A percentile compares a stretch with the other conserved stretches of the same genome.
Evolutionary conservation across 2,888 invertebrate species (phyloP).

Genomic region (Emmelina monodactyla): DNA sequence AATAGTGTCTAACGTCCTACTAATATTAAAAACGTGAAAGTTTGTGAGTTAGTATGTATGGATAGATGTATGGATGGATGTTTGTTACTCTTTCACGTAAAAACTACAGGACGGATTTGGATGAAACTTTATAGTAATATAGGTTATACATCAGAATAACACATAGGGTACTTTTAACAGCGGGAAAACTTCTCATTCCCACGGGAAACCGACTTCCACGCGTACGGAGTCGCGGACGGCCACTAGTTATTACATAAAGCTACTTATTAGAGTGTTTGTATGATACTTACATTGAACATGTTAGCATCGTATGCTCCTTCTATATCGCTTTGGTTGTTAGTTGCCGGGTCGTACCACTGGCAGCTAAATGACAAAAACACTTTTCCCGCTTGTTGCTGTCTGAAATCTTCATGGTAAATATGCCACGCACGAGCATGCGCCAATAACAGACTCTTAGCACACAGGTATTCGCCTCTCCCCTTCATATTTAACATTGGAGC

Average conservation of each 20-base stretch:
- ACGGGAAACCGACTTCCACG: no score
- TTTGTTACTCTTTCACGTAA: no score
- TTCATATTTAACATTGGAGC: conserved; percentile 32
- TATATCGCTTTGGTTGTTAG: conserved; percentile 24
- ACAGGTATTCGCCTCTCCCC: conserved; percentile 50
- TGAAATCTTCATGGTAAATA: conserved; percentile 33
- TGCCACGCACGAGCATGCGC: conserved; percentile 61
- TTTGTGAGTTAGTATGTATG: no score
- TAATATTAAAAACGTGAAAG: no score
- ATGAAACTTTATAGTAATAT: not conserved
- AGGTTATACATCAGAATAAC: not conserved
- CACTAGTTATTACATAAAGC: no score
- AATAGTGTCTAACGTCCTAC: no score
- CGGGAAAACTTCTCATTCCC: no score
- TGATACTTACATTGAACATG: conserved; percentile 3
- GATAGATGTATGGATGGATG: no score
- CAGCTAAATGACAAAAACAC: conserved; percentile 17
- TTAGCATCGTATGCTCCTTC: conserved; percentile 15
- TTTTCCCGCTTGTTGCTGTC: conserved; percentile 22
- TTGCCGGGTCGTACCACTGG: conserved; percentile 31
- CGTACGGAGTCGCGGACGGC: no score
- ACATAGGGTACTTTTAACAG: no score
- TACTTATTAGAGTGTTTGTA: no score
- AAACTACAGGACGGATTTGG: no score
- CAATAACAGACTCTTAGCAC: conserved; percentile 43